A percentile compares a stretch with the other conserved stretches of the same genome.
phyloP scores from a whole-genome alignment of 2,888 invertebrate species.

The Eupithecia subumbrata region DNA sequence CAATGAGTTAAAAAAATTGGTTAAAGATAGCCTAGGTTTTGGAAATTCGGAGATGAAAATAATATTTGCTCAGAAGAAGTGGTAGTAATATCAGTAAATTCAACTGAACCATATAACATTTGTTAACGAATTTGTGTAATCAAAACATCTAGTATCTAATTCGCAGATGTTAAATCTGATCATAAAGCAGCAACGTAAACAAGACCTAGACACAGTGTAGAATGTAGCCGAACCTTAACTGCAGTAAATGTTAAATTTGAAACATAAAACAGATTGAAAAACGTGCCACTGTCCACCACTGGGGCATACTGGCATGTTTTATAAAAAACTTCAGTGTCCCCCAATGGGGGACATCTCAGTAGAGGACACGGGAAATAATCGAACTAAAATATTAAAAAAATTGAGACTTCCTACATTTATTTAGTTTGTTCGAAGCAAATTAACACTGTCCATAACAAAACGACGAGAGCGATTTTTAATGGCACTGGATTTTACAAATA shows the following conservation, averaged over 20 bases:
- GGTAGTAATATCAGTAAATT: neutral
- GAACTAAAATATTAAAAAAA: too few relatives aligned
- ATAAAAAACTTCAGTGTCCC: too few relatives aligned
- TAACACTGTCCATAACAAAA: too few relatives aligned
- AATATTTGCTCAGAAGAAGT: neutral
- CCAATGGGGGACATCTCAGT: too few relatives aligned
- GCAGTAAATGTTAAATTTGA: neutral
- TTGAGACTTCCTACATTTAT: too few relatives aligned
- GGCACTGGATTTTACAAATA: too few relatives aligned
- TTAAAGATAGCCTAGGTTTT: neutral
- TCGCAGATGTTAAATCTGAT: slow-evolving; percentile 36
- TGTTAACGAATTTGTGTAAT: slow-evolving; percentile 28
- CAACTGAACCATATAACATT: neutral
- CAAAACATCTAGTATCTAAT: slow-evolving; percentile 34
- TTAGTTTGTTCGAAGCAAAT: too few relatives aligned
- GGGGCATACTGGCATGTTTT: too few relatives aligned
- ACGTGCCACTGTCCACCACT: neutral
- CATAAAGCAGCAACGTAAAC: slow-evolving; percentile 31
- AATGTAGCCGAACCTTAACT: neutral
- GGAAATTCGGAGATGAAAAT: neutral
- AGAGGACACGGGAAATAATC: too few relatives aligned
- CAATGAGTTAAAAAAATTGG: too few relatives aligned
- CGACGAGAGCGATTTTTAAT: too few relatives aligned
- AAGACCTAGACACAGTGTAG: slow-evolving; percentile 27
- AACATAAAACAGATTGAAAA: neutral